These are phyloP conservation scores for Neolamprologus hecqui DNA, from an alignment of 2,113 vertebrate genomes.

Conservation along the genomic window DNA sequence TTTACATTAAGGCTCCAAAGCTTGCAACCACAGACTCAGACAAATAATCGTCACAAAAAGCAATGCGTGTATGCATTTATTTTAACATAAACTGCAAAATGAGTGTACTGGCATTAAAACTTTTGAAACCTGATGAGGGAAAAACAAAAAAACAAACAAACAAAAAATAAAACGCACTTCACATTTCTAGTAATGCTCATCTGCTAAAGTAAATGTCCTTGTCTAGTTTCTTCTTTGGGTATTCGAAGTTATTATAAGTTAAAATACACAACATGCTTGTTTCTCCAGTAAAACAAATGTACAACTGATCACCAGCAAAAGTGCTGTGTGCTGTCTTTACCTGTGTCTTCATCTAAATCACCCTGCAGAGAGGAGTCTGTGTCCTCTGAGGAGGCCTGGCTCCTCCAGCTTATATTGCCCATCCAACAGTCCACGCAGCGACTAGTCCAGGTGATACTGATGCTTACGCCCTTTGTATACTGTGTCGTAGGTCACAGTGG, in stretches of 20 bases:
- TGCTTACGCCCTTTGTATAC: not conserved
- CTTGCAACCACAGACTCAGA: not conserved
- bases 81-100: not conserved
- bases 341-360: constrained; percentile 59
- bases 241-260: not conserved
- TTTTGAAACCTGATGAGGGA: not conserved
- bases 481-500: not conserved
- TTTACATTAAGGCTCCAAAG: constrained; percentile 40
- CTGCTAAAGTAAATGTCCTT: not conserved
- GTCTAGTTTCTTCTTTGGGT: not conserved
- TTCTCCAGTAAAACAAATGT: not conserved
- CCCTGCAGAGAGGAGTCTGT: constrained; percentile 48
- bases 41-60: not conserved
- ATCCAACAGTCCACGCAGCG: constrained; percentile 36
- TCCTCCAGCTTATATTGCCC: constrained; percentile 66
- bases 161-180: not conserved
- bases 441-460: not conserved
- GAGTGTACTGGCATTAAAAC: not conserved
- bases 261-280: not conserved
- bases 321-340: constrained; percentile 25
- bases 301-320: not conserved
- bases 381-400: constrained; percentile 54
- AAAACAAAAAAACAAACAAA: not conserved
- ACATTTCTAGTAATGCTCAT: not conserved
- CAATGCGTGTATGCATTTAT: not conserved